Percentiles rank a stretch among this genome's conserved stretches.
These are phyloP conservation scores for Chalcis sispes DNA, from an alignment of 2,888 invertebrate genomes.

Conservation along the genomic window DNA sequence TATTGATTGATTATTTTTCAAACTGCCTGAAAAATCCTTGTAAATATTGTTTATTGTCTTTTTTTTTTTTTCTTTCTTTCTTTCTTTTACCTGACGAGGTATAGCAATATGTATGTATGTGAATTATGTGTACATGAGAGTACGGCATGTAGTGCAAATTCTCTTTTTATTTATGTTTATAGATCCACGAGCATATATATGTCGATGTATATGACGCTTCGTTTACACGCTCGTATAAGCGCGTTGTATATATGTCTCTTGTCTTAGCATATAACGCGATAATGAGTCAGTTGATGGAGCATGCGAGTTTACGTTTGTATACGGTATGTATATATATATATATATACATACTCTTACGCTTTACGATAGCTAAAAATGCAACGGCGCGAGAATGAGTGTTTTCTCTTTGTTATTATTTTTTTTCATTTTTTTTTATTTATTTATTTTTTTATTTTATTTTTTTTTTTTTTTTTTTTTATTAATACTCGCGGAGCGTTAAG, in stretches of 20 bases:
- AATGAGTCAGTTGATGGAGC: constrained; percentile 30
- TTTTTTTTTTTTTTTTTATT: constrained; percentile 15
- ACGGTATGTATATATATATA: not conserved
- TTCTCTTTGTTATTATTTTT: not conserved
- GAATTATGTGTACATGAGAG: not conserved
- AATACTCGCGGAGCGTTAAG: too few species aligned
- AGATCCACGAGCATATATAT: not conserved
- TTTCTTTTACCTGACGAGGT: not conserved
- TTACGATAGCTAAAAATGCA: constrained; percentile 25
- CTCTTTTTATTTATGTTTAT: constrained; percentile 20
- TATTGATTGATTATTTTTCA: constrained; percentile 20
- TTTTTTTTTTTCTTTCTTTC: not conserved
- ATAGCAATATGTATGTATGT: too few species aligned
- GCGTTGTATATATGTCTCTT: constrained; percentile 3
- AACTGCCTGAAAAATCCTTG: constrained; percentile 29
- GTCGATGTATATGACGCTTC: not conserved
- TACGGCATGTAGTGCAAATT: not conserved
- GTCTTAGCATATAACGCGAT: constrained; percentile 14
- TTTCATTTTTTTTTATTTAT: not conserved
- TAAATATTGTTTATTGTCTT: constrained; percentile 35
- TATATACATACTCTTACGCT: not conserved
- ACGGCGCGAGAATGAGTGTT: constrained; percentile 12
- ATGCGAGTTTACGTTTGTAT: not conserved
- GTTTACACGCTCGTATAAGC: constrained; percentile 2
- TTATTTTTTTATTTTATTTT: constrained; percentile 1